These are phyloP conservation scores for Tipula unca DNA, from an alignment of 2,888 invertebrate species.

Conservation along the genomic window DNA sequence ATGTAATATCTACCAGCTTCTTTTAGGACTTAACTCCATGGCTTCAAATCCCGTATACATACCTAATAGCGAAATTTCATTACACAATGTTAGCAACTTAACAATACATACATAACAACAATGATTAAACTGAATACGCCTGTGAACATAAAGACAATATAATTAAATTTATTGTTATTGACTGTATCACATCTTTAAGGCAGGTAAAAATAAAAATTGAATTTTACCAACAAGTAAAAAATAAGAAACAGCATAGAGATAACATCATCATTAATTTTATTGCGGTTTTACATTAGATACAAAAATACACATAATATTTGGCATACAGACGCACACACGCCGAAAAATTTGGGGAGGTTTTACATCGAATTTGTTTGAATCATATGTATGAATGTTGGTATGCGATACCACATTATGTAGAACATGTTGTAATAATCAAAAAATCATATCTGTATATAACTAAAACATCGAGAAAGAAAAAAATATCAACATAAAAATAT, in stretches of 20 bases:
- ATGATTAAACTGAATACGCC: neutral
- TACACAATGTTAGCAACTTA: neutral
- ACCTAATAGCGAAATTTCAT: neutral
- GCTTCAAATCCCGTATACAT: neutral
- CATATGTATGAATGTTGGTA: neutral
- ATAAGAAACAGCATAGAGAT: neutral
- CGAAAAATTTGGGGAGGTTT: neutral
- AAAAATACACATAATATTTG: neutral
- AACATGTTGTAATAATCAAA: neutral
- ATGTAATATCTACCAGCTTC: no score
- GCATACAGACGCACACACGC: neutral
- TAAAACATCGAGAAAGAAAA: neutral
- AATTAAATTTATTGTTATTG: neutral
- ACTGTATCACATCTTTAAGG: neutral
- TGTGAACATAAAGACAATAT: neutral
- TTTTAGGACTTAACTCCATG: neutral
- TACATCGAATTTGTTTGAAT: neutral
- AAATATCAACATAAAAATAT: neutral
- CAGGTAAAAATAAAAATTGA: conserved; percentile 2
- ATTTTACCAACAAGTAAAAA: neutral
- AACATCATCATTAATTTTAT: neutral
- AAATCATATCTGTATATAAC: neutral
- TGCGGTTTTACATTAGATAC: neutral
- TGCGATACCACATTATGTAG: neutral
- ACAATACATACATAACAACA: neutral